Percentiles rank a stretch among this genome's conserved stretches.
These are phyloP conservation scores for Tonatia bakeri DNA, from an alignment of 2,113 vertebrate genomes.

Conservation along the genomic window DNA sequence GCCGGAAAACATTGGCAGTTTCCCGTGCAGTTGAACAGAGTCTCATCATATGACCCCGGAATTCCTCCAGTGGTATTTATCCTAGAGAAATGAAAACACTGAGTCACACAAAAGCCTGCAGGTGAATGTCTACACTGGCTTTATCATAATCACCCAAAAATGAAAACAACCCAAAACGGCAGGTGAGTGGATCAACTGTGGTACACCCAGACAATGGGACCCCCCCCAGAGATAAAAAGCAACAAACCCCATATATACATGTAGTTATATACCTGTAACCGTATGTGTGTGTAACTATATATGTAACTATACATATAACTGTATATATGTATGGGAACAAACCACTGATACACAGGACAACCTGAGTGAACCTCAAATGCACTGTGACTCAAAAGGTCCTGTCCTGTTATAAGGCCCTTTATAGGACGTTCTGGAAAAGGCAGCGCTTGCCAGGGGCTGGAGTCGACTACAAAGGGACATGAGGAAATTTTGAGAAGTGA, in stretches of 20 bases:
- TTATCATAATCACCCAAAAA: not conserved
- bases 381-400: not conserved
- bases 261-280: no score
- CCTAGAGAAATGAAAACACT: not conserved
- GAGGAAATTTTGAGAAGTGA: not conserved
- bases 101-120: not conserved
- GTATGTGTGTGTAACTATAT: no score
- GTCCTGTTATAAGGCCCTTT: not conserved
- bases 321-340: not conserved
- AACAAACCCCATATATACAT: not conserved
- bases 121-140: not conserved
- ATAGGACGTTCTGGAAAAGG: not conserved
- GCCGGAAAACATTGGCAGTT: not conserved
- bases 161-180: not conserved
- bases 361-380: not conserved
- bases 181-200: not conserved
- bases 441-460: not conserved
- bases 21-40: not conserved
- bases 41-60: not conserved
- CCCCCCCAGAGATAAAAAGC: not conserved
- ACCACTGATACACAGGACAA: fast-evolving
- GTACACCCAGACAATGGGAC: not conserved
- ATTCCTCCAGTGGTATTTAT: not conserved
- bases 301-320: no score
- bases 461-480: not conserved